Evolutionary conservation across 2,888 invertebrate species (phyloP).

Genomic region (Zhengitettix transpicula): DNA sequence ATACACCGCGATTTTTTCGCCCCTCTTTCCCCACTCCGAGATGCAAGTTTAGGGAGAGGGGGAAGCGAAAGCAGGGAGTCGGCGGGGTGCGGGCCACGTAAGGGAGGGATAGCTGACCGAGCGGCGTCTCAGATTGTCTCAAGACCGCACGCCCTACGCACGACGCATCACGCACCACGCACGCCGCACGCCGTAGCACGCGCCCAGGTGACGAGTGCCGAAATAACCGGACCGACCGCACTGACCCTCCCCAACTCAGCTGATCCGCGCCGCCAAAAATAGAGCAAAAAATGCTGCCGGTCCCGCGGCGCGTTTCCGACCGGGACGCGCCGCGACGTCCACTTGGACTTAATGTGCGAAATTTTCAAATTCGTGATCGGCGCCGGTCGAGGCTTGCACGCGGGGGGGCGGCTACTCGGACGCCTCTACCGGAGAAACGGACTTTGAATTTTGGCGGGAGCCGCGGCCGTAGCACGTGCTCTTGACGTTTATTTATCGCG

Average conservation of each 20-base stretch:
- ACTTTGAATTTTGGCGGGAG: too few species aligned
- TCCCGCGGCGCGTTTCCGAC: too few species aligned
- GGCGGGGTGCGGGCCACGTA: neutral
- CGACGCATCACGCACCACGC: neutral
- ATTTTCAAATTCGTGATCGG: too few species aligned
- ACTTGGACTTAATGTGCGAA: too few species aligned
- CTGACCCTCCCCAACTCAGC: neutral
- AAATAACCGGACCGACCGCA: neutral
- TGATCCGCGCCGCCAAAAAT: neutral
- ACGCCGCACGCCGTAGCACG: neutral
- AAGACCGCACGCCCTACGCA: neutral
- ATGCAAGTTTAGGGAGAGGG: slow-evolving; percentile 1
- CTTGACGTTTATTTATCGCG: too few species aligned
- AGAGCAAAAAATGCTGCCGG: too few species aligned
- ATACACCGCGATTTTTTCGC: slow-evolving; percentile 4
- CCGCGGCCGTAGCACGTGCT: too few species aligned
- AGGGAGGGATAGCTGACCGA: neutral
- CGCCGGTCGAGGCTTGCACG: too few species aligned
- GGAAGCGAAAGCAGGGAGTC: neutral
- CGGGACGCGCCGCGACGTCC: too few species aligned
- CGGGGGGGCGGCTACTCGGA: too few species aligned
- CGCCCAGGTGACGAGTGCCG: neutral
- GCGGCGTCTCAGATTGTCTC: neutral
- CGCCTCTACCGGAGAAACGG: too few species aligned
- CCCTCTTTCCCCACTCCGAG: slow-evolving; percentile 4